Conservation (phyloP, 2,797 vertebrate genomes). For the Chiloscyllium punctatum region DNA sequence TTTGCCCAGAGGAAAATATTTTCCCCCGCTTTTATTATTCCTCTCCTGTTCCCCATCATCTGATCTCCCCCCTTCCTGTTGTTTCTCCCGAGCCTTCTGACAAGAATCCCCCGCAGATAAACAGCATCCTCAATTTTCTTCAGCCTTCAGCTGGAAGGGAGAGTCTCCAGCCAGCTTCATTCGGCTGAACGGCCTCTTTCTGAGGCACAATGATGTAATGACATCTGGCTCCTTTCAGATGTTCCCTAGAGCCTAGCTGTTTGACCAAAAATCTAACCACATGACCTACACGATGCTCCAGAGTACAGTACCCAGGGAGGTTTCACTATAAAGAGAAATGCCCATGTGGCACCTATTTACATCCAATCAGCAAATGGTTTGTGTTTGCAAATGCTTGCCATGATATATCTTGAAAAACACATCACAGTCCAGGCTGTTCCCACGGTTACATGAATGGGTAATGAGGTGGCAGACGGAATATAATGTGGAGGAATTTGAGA, state of each 20-base stretch:
- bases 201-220: no score
- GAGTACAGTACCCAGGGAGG: background rate
- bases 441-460: no score
- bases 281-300: background rate
- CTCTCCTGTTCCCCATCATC: no score
- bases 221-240: background rate
- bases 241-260: background rate
- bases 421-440: background rate
- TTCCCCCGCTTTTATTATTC: no score
- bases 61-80: background rate
- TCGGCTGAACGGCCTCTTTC: no score
- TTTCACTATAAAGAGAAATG: background rate
- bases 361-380: background rate
- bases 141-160: background rate
- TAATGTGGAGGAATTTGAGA: no score
- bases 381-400: background rate
- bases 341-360: background rate
- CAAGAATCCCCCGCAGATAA: background rate
- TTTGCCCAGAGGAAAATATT: background rate
- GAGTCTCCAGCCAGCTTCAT: no score
- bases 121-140: background rate
- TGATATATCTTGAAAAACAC: background rate
- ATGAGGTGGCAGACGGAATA: no score
- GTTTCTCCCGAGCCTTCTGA: background rate
- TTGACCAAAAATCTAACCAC: background rate